Evolutionary conservation across 2,113 vertebrate species (phyloP), one percentile per base, ranked within the genome.

Genomic region (Dicerorhinus sumatrensis): DNA sequence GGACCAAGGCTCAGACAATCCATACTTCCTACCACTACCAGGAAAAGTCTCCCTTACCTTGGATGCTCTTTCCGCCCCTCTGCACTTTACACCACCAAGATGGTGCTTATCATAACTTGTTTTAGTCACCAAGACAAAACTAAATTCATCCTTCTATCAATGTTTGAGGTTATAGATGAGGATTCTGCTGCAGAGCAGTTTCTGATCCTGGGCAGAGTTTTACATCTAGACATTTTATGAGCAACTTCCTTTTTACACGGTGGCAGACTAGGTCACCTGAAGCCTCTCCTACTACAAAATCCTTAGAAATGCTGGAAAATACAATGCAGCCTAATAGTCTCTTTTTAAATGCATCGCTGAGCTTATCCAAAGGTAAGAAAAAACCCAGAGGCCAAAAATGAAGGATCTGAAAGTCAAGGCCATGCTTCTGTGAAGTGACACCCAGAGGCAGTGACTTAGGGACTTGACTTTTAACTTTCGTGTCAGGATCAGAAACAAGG

Each of bases 1-100:
- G 33, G 17, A 29, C 21, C 3, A 4, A 51, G 48, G 7, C 23
- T 75, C 25, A 48, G 27, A 42, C 10, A 39, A 1, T 9, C 17
- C 6, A 0, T 60, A 5, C 18, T 69, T 58, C 51, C 63, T 48
- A 3, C 23, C 1, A 62, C 23, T 6, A 1, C 3, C 21, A 9
- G 23, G 69, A 25, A 70, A 42, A 8, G 6, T 36, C 6, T 60
- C 7, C 2, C 18, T 10, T 11, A 27, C 3, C 20, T 60, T 69
- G 39, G 39, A 39, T 89, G 92, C 42, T 93, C 27, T 62, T 36
- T 46, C 17, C 2, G 2, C 1, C 5, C 3, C 9, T 31, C 20
- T 14, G 6, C 0, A 13, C 13, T 39, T 69, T 31, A 48, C 3
- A 29, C 7, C 36, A 20, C 20, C 17, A 29, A 82, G 69, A 39